Conservation (phyloP, 2,888 invertebrate genomes). For the Meteorus colon region DNA sequence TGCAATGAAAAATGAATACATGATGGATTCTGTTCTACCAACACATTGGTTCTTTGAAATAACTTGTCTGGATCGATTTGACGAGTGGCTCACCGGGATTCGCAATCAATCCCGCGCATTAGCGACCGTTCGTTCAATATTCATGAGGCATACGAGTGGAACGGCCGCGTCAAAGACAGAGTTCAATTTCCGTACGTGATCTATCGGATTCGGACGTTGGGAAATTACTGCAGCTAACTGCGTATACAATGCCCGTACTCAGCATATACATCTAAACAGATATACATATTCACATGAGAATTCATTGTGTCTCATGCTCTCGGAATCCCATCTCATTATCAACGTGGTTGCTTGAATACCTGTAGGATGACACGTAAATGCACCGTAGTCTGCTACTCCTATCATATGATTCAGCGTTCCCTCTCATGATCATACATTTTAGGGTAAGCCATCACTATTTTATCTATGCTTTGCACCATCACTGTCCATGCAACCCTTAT, state of each 20-base stretch:
- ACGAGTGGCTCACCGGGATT: slow-evolving; percentile 57
- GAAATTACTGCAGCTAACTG: slow-evolving; percentile 55
- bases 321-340: slow-evolving; percentile 21
- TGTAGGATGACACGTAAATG: neutral
- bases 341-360: slow-evolving; percentile 18
- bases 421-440: neutral
- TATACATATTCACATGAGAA: neutral
- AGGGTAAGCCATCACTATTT: neutral
- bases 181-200: slow-evolving; percentile 68
- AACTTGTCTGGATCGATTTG: slow-evolving; percentile 53
- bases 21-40: too few species aligned
- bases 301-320: neutral
- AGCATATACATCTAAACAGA: neutral
- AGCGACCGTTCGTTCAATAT: slow-evolving; percentile 56
- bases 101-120: slow-evolving; percentile 65
- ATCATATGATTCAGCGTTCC: slow-evolving; percentile 21
- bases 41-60: neutral
- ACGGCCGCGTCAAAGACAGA: slow-evolving; percentile 64
- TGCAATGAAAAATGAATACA: too few species aligned
- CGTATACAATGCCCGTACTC: slow-evolving; percentile 2
- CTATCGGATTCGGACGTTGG: slow-evolving; percentile 61
- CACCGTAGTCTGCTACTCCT: slow-evolving; percentile 23
- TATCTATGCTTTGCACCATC: neutral
- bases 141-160: slow-evolving; percentile 42
- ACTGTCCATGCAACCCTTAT: neutral